Conservation (phyloP, 2,888 invertebrate species). For the Ectobius pallidus region DNA sequence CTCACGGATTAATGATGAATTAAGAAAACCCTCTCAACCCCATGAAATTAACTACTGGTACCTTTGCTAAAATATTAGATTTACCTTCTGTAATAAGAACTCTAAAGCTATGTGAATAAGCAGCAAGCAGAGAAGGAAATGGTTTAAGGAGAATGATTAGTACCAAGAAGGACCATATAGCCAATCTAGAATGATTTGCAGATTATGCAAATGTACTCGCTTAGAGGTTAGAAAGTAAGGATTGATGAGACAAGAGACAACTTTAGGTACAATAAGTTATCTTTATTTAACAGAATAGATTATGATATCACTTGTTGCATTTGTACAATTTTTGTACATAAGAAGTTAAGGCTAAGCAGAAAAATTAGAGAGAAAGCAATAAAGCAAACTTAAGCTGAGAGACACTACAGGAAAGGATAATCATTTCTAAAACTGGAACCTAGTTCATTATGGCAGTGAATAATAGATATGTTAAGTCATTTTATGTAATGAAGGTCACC, state of each 20-base stretch:
- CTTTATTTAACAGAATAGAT: neutral
- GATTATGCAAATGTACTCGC: too few species aligned
- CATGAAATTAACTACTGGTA: too few species aligned
- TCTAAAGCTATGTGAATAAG: too few species aligned
- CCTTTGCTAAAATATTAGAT: too few species aligned
- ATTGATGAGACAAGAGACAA: conserved; percentile 21
- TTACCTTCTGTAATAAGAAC: too few species aligned
- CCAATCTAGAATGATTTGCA: too few species aligned
- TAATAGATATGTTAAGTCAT: neutral
- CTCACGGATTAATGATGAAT: too few species aligned
- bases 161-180: too few species aligned
- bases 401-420: neutral
- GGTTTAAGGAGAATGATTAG: too few species aligned
- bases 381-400: neutral
- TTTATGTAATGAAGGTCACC: neutral
- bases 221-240: too few species aligned
- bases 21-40: too few species aligned
- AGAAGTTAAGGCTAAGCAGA: conserved; percentile 12
- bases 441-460: neutral
- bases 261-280: neutral
- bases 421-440: conserved; percentile 1
- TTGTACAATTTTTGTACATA: conserved; percentile 1
- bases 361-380: neutral
- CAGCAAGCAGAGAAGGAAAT: neutral
- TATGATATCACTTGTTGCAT: neutral